Percentiles rank a stretch among this genome's conserved stretches.
These are phyloP conservation scores for Bradypodion ventrale DNA, from an alignment of 2,797 vertebrate species.

Conservation along the genomic window DNA sequence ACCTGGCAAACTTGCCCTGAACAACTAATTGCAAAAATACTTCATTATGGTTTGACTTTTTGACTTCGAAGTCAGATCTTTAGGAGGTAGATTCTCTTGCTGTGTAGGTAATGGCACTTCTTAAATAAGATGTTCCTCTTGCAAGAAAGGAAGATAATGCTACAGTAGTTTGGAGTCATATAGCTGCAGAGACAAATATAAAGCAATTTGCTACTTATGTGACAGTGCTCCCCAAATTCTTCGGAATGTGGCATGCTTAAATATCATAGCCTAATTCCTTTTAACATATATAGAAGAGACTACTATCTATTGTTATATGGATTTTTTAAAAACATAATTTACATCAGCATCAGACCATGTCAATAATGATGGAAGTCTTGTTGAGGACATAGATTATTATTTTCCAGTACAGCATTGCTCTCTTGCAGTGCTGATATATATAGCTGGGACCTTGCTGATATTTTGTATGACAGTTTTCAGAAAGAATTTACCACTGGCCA, in stretches of 20 bases:
- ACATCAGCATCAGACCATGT: background rate
- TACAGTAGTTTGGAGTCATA: background rate
- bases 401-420: background rate
- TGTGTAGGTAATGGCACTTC: too few species aligned
- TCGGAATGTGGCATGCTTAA: background rate
- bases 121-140: background rate
- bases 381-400: background rate
- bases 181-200: background rate
- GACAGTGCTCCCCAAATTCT: background rate
- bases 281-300: background rate
- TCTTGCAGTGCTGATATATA: background rate
- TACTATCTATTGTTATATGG: background rate
- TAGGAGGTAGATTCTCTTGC: background rate
- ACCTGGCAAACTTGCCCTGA: background rate
- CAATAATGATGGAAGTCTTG: background rate
- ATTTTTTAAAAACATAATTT: background rate
- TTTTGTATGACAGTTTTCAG: too few species aligned
- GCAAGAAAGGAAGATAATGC: background rate
- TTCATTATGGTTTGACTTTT: conserved; percentile 28
- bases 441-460: too few species aligned
- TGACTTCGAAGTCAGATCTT: background rate
- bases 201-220: background rate
- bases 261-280: background rate
- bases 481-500: too few species aligned
- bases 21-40: conserved; percentile 11